phyloP scores from a whole-genome alignment of 2,797 vertebrate species.

The Clarias pachynema region DNA sequence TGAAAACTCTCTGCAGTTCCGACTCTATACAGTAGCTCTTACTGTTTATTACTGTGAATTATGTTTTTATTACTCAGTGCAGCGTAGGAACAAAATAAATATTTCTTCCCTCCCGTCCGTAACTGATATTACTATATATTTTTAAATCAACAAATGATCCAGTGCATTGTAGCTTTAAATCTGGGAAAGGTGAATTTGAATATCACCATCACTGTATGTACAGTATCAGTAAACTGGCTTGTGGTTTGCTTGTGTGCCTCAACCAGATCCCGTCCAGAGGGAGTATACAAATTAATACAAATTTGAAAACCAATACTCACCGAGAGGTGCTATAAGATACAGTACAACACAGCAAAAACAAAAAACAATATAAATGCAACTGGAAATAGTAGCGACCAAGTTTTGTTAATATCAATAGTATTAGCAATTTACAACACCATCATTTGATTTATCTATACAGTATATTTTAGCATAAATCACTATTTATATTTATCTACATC shows the following conservation, averaged over 20 bases:
- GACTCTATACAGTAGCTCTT: neutral
- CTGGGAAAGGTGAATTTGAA: neutral
- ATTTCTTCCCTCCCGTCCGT: neutral
- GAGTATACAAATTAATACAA: neutral
- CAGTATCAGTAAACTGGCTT: neutral
- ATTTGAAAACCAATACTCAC: neutral
- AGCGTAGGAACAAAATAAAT: neutral
- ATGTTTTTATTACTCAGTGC: neutral
- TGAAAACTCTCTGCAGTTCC: neutral
- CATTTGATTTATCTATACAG: neutral
- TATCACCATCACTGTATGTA: neutral
- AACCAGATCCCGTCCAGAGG: neutral
- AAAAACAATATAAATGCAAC: neutral
- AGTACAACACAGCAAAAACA: too few relatives aligned
- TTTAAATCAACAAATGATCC: neutral
- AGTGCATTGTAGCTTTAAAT: neutral
- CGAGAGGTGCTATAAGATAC: neutral
- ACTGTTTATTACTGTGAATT: neutral
- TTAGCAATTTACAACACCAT: neutral
- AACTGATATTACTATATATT: neutral
- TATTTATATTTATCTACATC: too few relatives aligned
- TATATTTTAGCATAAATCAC: neutral
- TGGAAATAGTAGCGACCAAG: neutral
- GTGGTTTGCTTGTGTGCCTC: neutral
- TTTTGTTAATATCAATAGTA: neutral